phyloP scores from a whole-genome alignment of 1,140 invertebrate genomes.

The Formica exsecta region DNA sequence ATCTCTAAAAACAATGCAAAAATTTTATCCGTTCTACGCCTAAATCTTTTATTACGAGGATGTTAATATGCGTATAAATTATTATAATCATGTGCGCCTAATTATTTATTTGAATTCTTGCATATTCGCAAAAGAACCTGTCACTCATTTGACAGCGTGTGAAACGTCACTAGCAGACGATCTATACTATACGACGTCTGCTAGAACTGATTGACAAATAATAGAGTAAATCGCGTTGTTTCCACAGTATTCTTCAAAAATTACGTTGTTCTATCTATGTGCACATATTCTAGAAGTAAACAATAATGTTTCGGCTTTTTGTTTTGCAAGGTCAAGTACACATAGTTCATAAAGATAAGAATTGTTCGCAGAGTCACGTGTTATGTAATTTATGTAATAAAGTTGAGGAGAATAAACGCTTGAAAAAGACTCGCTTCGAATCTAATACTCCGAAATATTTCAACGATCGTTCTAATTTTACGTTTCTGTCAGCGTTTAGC shows the following conservation, averaged over 20 bases:
- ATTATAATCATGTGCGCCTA: neutral
- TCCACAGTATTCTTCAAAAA: neutral
- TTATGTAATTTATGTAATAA: conserved; percentile 46
- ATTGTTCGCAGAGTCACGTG: neutral
- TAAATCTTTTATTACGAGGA: neutral
- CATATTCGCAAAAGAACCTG: too few species aligned
- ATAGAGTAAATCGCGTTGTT: conserved; percentile 19
- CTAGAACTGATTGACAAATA: conserved; percentile 65
- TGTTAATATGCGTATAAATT: conserved; percentile 10
- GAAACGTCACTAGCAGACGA: conserved; percentile 58
- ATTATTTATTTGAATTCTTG: neutral
- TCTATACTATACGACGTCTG: conserved; percentile 67
- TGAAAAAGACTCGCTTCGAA: too few species aligned
- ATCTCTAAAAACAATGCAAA: conserved; percentile 10
- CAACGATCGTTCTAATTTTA: neutral
- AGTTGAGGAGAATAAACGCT: neutral
- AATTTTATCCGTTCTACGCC: too few species aligned
- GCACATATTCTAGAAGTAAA: neutral
- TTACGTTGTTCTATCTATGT: neutral
- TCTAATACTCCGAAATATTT: neutral
- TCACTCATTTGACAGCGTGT: neutral
- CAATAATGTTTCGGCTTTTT: neutral
- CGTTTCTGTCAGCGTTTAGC: neutral
- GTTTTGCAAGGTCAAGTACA: too few species aligned
- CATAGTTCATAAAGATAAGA: too few species aligned